Percentiles rank a stretch among this genome's conserved stretches.
These are phyloP conservation scores for Tachycineta bicolor DNA, from an alignment of 2,113 vertebrate species.

Conservation along the genomic window DNA sequence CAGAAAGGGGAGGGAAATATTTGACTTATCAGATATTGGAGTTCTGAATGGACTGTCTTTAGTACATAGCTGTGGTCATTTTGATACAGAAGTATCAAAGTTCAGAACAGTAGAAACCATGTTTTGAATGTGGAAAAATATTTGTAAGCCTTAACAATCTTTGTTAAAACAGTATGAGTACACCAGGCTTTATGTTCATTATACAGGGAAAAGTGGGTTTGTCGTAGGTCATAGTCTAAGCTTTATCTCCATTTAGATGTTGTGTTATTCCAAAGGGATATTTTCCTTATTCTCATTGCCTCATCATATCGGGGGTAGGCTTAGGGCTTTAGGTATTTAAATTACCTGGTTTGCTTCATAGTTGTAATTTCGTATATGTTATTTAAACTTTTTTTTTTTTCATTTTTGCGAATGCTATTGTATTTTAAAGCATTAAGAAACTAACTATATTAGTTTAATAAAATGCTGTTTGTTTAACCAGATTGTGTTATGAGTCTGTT, in stretches of 20 bases:
- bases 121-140: not conserved
- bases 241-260: not conserved
- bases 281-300: not conserved
- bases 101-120: not conserved
- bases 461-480: constrained; percentile 37
- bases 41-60: not conserved
- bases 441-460: constrained; percentile 11
- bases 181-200: not conserved
- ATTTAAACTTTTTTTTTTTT: not conserved
- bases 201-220: not conserved
- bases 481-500: not conserved
- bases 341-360: not conserved
- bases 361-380: not conserved
- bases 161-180: not conserved
- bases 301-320: not conserved
- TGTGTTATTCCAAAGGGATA: not conserved
- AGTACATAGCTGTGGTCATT: not conserved
- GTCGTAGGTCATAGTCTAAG: not conserved
- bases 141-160: constrained; percentile 1
- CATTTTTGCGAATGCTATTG: not conserved
- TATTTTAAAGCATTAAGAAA: not conserved
- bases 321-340: not conserved
- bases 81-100: not conserved
- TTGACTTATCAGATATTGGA: not conserved
- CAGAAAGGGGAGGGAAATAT: not conserved